Evolutionary conservation across 2,797 vertebrate species (phyloP).

Genomic region (Zalophus californianus): DNA sequence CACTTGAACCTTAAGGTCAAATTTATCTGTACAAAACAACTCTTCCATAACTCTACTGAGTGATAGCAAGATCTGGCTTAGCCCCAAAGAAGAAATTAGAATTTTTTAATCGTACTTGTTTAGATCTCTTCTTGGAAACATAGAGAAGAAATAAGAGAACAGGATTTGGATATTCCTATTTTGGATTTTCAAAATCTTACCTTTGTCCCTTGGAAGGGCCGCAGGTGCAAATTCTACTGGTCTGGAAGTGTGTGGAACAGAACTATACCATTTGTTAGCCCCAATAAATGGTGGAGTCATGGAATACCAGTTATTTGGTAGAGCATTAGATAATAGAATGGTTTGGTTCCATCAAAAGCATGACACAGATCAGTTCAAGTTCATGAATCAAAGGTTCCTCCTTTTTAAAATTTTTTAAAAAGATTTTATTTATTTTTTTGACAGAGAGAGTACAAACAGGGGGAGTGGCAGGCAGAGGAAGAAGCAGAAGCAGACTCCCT

Average conservation of each 20-base stretch:
- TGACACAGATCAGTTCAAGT: neutral
- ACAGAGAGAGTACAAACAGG: too few species aligned
- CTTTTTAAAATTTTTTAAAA: too few species aligned
- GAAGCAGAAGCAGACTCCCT: too few species aligned
- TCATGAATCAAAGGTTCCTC: neutral
- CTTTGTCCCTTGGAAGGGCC: neutral
- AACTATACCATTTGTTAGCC: neutral
- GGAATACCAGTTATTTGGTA: neutral
- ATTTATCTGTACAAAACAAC: neutral
- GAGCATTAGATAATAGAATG: neutral
- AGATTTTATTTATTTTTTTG: too few species aligned
- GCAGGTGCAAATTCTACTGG: neutral
- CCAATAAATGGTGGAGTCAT: neutral
- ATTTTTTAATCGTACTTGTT: neutral
- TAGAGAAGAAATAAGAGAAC: neutral
- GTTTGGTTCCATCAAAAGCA: neutral
- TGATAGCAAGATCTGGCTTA: neutral
- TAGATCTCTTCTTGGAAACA: neutral
- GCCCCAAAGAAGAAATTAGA: neutral
- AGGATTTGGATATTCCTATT: neutral
- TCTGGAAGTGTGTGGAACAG: neutral
- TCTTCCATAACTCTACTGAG: neutral
- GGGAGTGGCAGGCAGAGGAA: too few species aligned
- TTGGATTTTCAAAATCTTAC: constrained; percentile 23
- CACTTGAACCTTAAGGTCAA: neutral